These are phyloP conservation scores for Rambutsinella grinnellia DNA, from an alignment of 2,888 invertebrate species.

Conservation along the genomic window DNA sequence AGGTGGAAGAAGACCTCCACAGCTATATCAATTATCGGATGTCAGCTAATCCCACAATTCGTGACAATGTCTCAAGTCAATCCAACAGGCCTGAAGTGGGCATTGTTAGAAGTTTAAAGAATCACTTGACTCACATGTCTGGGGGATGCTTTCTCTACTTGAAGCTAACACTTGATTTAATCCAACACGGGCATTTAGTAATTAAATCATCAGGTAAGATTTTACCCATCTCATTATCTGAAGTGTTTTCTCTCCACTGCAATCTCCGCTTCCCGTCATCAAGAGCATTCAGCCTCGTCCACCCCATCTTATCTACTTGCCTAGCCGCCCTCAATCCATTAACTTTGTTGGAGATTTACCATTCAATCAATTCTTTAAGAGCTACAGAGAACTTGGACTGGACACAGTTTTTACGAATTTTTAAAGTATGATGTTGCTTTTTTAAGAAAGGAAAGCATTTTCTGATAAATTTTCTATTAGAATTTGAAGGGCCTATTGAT, in stretches of 20 bases:
- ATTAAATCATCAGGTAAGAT: slow-evolving; percentile 89
- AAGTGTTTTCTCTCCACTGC: slow-evolving; percentile 92
- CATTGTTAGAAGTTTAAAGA: slow-evolving; percentile 89
- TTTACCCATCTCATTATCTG: slow-evolving; percentile 87
- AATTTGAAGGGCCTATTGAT: slow-evolving; percentile 88
- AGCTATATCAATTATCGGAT: slow-evolving; percentile 90
- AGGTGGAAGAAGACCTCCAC: slow-evolving; percentile 85
- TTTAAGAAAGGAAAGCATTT: neutral
- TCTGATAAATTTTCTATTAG: slow-evolving; percentile 67
- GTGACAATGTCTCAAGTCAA: slow-evolving; percentile 75
- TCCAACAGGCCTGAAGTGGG: slow-evolving; percentile 66
- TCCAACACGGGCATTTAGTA: slow-evolving; percentile 91
- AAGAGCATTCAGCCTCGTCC: slow-evolving; percentile 90
- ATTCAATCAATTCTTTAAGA: slow-evolving; percentile 89
- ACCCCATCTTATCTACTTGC: slow-evolving; percentile 90
- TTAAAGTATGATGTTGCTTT: slow-evolving; percentile 74
- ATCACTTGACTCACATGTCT: slow-evolving; percentile 85
- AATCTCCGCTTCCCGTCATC: slow-evolving; percentile 91
- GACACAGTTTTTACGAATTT: slow-evolving; percentile 91
- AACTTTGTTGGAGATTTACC: slow-evolving; percentile 90
- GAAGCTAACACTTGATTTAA: slow-evolving; percentile 90
- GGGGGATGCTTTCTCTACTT: slow-evolving; percentile 93
- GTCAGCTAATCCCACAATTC: slow-evolving; percentile 84
- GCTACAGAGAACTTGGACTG: slow-evolving; percentile 85
- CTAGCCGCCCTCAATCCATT: slow-evolving; percentile 92